Evolutionary conservation across 2,113 vertebrate species (phyloP).

Genomic region (Gavialis gangeticus): DNA sequence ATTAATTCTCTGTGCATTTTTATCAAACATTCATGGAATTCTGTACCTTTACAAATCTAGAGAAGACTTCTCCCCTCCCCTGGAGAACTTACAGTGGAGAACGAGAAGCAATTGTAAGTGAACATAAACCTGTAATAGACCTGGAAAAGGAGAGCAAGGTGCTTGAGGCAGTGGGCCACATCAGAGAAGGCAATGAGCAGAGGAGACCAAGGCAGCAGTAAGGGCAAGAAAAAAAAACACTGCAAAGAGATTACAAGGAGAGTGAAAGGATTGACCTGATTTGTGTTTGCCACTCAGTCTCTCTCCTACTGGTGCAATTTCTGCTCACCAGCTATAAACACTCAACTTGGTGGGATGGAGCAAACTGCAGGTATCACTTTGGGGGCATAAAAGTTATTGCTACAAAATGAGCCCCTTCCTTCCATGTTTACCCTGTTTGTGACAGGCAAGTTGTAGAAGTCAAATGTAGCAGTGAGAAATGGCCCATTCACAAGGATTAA

Average conservation of each 20-base stretch:
- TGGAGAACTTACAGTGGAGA: slow-evolving; percentile 22
- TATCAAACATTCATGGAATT: slow-evolving; percentile 69
- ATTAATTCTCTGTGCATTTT: slow-evolving; percentile 63
- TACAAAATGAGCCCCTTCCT: rapidly evolving
- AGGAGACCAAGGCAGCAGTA: slow-evolving; percentile 29
- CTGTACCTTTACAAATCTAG: slow-evolving; percentile 60
- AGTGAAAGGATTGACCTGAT: slow-evolving; percentile 74
- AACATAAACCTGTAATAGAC: slow-evolving; percentile 22
- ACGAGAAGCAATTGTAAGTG: slow-evolving; percentile 27
- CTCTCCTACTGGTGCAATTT: slow-evolving; percentile 39
- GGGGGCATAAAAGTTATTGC: rapidly evolving
- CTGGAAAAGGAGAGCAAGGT: background rate
- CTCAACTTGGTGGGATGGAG: background rate
- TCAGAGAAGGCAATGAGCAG: background rate
- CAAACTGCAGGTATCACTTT: rapidly evolving
- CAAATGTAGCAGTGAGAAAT: background rate
- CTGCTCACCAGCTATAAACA: background rate
- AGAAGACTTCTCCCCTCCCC: slow-evolving; percentile 42
- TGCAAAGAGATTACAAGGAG: slow-evolving; percentile 64
- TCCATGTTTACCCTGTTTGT: rapidly evolving
- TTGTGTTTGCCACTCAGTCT: slow-evolving; percentile 66
- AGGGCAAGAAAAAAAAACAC: slow-evolving; percentile 61
- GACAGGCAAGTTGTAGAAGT: background rate
- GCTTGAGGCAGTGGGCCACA: background rate
- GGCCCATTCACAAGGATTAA: background rate